Conservation (phyloP, 1,140 invertebrate species). For the Eriosoma lanigerum region DNA sequence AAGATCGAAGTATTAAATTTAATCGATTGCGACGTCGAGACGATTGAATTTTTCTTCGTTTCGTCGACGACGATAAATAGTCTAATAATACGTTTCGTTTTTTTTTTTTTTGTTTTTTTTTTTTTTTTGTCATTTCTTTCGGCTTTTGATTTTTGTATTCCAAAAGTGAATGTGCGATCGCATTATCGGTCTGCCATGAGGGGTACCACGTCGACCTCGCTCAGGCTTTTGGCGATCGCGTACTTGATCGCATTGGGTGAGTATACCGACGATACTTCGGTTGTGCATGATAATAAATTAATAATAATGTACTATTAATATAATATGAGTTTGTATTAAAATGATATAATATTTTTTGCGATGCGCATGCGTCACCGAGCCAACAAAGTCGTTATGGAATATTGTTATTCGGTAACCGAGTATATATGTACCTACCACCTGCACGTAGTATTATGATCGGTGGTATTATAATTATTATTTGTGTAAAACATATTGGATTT, state of each 20-base stretch:
- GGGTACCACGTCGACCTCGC: neutral
- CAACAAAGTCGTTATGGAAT: no score
- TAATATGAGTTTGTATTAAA: no score
- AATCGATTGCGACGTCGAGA: neutral
- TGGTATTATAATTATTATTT: no score
- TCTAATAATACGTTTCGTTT: no score
- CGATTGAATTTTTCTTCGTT: neutral
- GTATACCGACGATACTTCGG: neutral
- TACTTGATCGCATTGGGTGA: constrained; percentile 21
- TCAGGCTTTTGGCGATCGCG: constrained; percentile 21
- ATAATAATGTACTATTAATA: no score
- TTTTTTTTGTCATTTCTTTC: no score
- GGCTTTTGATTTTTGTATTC: neutral
- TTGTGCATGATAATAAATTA: no score
- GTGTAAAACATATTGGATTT: no score
- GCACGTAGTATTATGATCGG: no score
- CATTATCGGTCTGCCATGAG: constrained; percentile 40
- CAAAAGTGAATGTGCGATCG: neutral
- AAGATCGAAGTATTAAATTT: neutral
- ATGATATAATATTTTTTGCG: no score
- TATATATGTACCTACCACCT: neutral
- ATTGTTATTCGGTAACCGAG: no score
- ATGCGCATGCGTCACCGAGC: neutral
- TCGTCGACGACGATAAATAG: neutral
- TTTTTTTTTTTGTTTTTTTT: no score